Percentiles rank a stretch among this genome's conserved stretches.
phyloP scores from a whole-genome alignment of 2,113 vertebrate species.

The Ceratotherium simum region DNA sequence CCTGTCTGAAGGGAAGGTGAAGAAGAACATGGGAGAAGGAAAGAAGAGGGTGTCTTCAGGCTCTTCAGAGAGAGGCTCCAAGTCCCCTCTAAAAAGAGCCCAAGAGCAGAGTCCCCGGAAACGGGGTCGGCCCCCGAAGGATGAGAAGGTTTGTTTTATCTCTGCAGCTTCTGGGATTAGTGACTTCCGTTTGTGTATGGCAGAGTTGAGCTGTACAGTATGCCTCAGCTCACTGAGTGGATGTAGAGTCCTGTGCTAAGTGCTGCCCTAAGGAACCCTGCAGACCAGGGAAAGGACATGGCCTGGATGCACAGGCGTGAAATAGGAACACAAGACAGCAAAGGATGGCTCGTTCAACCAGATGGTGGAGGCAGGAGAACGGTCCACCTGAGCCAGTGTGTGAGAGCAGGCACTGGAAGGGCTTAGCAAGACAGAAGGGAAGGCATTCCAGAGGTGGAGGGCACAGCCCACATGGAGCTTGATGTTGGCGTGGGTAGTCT shows the following conservation, averaged over 20 bases:
- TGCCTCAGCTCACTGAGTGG: not conserved
- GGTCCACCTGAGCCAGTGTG: not conserved
- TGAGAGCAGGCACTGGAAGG: not conserved
- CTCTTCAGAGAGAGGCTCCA: slow-evolving; percentile 89
- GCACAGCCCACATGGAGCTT: not conserved
- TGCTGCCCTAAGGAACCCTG: not conserved
- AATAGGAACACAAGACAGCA: not conserved
- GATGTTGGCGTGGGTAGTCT: not conserved
- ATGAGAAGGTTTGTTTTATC: slow-evolving; percentile 94
- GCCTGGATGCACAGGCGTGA: not conserved
- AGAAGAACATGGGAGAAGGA: slow-evolving; percentile 88
- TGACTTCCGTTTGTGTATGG: not conserved
- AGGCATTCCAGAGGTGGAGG: not conserved
- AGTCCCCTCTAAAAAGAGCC: slow-evolving; percentile 88
- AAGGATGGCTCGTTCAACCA: not conserved
- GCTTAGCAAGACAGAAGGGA: not conserved
- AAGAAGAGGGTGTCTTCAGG: slow-evolving; percentile 89
- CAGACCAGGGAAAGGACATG: not conserved
- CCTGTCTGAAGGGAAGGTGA: slow-evolving; percentile 88
- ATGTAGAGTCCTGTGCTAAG: not conserved
- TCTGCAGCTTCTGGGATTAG: slow-evolving; percentile 74
- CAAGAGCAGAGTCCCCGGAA: slow-evolving; percentile 96
- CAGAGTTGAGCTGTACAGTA: not conserved
- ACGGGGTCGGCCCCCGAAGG: slow-evolving; percentile 93
- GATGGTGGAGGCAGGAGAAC: not conserved